Evolutionary conservation across 2,888 invertebrate genomes (phyloP).

Genomic region (Oligia strigilis): DNA sequence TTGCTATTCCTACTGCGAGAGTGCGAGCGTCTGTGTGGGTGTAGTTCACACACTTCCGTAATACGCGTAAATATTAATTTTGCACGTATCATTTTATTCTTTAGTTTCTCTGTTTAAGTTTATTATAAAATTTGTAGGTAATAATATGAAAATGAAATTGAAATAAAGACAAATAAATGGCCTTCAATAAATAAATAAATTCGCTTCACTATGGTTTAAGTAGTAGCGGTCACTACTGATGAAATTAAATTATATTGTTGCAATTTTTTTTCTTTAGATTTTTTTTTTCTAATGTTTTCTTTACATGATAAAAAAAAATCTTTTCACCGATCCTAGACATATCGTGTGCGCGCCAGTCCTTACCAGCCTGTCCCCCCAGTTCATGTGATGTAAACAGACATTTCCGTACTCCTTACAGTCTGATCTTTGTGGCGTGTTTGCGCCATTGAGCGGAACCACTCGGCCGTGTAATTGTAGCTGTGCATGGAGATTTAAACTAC

Average conservation of each 20-base stretch:
- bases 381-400: constrained; percentile 71
- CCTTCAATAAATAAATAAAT: too few species aligned
- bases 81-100: not conserved
- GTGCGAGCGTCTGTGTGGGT: not conserved
- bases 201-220: not conserved
- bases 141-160: too few species aligned
- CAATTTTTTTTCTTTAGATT: too few species aligned
- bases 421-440: constrained; percentile 70
- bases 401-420: constrained; percentile 68
- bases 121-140: too few species aligned
- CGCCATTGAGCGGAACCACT: constrained; percentile 59
- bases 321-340: not conserved
- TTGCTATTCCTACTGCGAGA: not conserved
- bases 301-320: not conserved
- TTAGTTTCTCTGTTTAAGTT: too few species aligned
- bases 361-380: constrained; percentile 53
- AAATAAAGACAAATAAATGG: too few species aligned
- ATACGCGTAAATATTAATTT: not conserved
- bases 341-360: constrained; percentile 33
- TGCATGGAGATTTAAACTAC: constrained; percentile 56
- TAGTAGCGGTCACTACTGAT: too few species aligned
- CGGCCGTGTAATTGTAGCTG: constrained; percentile 64
- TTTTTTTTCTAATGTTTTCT: not conserved
- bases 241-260: too few species aligned
- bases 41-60: not conserved